A percentile compares a stretch with the other conserved stretches of the same genome.
These are phyloP conservation scores for Melieria picta DNA, from an alignment of 2,888 invertebrate genomes.

Conservation along the genomic window DNA sequence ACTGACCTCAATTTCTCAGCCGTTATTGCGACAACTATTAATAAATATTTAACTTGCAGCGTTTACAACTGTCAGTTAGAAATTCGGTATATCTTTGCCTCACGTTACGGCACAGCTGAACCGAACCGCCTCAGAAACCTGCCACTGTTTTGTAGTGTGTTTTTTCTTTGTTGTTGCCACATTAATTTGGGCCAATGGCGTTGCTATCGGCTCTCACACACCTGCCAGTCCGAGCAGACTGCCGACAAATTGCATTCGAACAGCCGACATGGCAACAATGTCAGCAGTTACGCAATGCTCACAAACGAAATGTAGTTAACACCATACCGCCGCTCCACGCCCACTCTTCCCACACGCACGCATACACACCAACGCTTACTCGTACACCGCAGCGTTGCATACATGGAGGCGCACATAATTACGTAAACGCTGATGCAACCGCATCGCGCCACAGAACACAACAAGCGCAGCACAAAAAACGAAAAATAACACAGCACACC, in stretches of 20 bases:
- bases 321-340: conserved; percentile 2
- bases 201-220: too few species aligned
- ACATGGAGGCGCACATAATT: conserved; percentile 23
- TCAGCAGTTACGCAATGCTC: conserved; percentile 14
- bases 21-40: too few species aligned
- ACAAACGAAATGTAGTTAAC: conserved; percentile 18
- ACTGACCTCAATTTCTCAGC: too few species aligned
- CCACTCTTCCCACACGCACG: background rate
- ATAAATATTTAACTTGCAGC: too few species aligned
- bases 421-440: conserved; percentile 24
- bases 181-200: too few species aligned
- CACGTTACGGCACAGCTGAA: too few species aligned
- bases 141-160: too few species aligned
- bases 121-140: too few species aligned
- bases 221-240: conserved; percentile 2
- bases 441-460: conserved; percentile 21
- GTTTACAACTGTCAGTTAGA: too few species aligned
- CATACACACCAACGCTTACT: background rate
- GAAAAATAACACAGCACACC: background rate
- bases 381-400: background rate
- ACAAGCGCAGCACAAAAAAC: background rate
- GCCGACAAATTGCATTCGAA: conserved; percentile 22
- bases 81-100: too few species aligned
- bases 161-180: too few species aligned
- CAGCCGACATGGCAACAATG: conserved; percentile 18